phyloP scores from a whole-genome alignment of 2,797 vertebrate genomes.

The Liasis olivaceus region DNA sequence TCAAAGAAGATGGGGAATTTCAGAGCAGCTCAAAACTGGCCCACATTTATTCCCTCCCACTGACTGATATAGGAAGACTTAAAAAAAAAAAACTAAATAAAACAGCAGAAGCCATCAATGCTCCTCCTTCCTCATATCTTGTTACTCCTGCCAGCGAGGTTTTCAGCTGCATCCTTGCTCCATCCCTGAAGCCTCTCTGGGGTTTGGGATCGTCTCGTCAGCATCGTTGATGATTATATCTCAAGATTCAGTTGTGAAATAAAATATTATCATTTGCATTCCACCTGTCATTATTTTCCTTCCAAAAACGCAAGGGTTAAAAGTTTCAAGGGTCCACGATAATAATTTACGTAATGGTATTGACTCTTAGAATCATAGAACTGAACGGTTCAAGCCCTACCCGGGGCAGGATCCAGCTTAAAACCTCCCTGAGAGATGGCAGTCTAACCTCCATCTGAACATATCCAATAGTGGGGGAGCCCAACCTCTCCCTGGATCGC shows the following conservation, averaged over 20 bases:
- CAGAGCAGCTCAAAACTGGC: neutral
- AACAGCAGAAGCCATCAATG: neutral
- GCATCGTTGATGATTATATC: neutral
- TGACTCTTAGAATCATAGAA: neutral
- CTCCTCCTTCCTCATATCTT: neutral
- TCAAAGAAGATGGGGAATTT: neutral
- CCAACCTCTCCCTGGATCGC: neutral
- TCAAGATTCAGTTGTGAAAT: neutral
- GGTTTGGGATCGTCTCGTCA: neutral
- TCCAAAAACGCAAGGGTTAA: neutral
- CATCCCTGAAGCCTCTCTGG: neutral
- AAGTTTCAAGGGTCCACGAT: neutral
- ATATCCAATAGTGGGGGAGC: neutral
- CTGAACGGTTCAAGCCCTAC: neutral
- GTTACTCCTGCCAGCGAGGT: neutral
- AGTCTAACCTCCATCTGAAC: neutral
- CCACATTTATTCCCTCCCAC: neutral
- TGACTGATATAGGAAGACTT: neutral
- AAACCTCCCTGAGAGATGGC: neutral
- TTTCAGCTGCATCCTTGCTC: neutral
- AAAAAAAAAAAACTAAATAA: neutral
- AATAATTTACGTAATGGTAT: neutral
- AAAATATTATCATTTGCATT: neutral
- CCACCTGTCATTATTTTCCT: neutral
- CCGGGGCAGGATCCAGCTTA: neutral